These are phyloP conservation scores for Pseudomyrmex pallidus DNA, from an alignment of 1,140 invertebrate genomes.

Conservation along the genomic window DNA sequence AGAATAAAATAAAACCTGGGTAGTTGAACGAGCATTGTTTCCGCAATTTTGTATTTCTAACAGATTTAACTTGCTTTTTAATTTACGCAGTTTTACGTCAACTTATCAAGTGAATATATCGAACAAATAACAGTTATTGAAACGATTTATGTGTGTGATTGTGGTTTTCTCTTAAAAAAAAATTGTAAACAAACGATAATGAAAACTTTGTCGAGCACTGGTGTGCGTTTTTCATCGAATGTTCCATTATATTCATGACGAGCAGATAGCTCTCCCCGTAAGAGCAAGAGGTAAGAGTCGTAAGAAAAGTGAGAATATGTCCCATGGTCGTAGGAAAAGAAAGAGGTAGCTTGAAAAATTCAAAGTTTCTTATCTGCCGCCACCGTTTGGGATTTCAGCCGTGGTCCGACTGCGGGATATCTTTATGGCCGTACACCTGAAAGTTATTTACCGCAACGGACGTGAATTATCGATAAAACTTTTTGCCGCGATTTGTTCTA, in stretches of 20 bases:
- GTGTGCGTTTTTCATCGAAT: background rate
- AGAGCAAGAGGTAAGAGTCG: background rate
- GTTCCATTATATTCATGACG: background rate
- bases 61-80: too few species aligned
- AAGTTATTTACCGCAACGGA: conserved; percentile 55
- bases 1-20: too few species aligned
- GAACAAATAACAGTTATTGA: background rate
- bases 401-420: conserved; percentile 9
- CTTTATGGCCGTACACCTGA: conserved; percentile 47
- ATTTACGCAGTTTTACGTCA: too few species aligned
- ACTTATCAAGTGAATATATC: too few species aligned
- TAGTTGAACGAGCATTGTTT: too few species aligned
- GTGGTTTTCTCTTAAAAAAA: background rate
- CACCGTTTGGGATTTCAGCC: conserved; percentile 48
- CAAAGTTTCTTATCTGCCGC: conserved; percentile 46
- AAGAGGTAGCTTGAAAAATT: conserved; percentile 44
- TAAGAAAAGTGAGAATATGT: conserved; percentile 14
- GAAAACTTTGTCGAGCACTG: background rate
- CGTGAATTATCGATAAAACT: conserved; percentile 58
- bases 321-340: background rate
- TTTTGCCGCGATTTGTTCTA: conserved; percentile 56
- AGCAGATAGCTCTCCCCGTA: background rate
- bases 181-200: background rate
- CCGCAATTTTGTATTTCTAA: too few species aligned
- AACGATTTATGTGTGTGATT: background rate